Base-by-base conservation (phyloP, 2,888 invertebrate genomes). In the Drosophila eohydei region DNA sequence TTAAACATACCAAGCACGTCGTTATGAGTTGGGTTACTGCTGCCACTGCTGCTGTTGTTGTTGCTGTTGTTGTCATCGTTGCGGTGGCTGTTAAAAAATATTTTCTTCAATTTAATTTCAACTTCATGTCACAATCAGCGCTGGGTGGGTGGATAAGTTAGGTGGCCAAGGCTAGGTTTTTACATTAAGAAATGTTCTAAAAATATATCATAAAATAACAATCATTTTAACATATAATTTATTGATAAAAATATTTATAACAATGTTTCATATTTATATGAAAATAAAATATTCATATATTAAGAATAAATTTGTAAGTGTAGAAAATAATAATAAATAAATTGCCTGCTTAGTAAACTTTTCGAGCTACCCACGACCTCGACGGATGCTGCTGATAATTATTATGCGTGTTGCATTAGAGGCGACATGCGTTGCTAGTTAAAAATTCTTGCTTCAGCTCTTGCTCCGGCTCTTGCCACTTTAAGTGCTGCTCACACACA, bases 1-100 rank as follows among this genome's bases (percentile, higher is more conserved):
- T 88, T 88, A 88, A 90, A 86, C 80, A 81, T 81, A 65, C 90
- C 78, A 59, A 69, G 88, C 86, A 84, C 86, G 88, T 89, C 78
- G 78, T 64, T 68, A 67, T 77, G 81, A 67, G 74, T 83, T 68
- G 71, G 66, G 63, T 66, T 67, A 54, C 55, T 74, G 36, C 48
- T 58, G 34, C 54, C 56, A 41, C 52, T 55, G 51, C 14, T 44
- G 43, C 32, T 51, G 14, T 1, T 8, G 26, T 3, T 26, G 16
- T 4, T 41, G 32, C 44, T 66, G 58, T 34, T 41, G 38, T 48
- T 64, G 56, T 40, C 64, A 51, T 46, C 14, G 66, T 16, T 52
- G 44, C 32, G 65, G 36, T 41, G 38, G 44, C 59, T 60, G 70
- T 41, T 57, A 44, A 75, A 66, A 70, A 58, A 79, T 65, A 74